Evolutionary conservation across 2,888 invertebrate genomes (phyloP).

Genomic region (Caenorhabditis japonica): DNA sequence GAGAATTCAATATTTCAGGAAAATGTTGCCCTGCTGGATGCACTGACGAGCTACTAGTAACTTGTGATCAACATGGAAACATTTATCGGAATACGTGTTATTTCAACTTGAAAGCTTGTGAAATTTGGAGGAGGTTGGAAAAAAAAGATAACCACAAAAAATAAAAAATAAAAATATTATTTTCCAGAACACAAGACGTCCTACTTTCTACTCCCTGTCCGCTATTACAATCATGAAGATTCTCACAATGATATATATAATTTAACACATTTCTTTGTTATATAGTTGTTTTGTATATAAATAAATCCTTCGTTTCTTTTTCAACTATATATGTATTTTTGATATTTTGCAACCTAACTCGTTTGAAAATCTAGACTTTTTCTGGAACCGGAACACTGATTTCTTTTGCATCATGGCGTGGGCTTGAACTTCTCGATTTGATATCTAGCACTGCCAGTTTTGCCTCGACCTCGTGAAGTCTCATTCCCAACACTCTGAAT

Average conservation of each 20-base stretch:
- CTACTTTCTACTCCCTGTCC: constrained; percentile 50
- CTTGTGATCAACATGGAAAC: constrained; percentile 66
- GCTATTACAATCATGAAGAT: constrained; percentile 40
- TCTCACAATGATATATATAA: constrained; percentile 18
- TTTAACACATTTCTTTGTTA: constrained; percentile 34
- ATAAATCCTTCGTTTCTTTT: constrained; percentile 21
- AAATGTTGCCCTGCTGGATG: constrained; percentile 64
- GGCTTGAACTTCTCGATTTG: constrained; percentile 53
- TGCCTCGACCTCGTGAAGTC: constrained; percentile 86
- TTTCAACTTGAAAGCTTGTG: constrained; percentile 59
- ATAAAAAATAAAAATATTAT: no score
- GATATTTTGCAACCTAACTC: neutral
- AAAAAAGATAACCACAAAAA: no score
- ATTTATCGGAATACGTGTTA: constrained; percentile 62
- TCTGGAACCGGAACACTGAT: constrained; percentile 22
- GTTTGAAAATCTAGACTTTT: constrained; percentile 1
- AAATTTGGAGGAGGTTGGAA: constrained; percentile 53
- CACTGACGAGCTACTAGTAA: constrained; percentile 51
- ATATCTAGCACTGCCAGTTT: constrained; percentile 50
- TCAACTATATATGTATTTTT: constrained; percentile 13
- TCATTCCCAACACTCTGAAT: constrained; percentile 85
- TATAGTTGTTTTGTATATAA: constrained; percentile 46
- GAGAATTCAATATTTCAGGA: constrained; percentile 32
- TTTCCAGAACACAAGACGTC: constrained; percentile 45
- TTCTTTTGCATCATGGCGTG: constrained; percentile 38